Percentiles rank a stretch among this genome's conserved stretches.
Evolutionary conservation across 2,113 vertebrate species (phyloP).

Genomic region (Danionella cerebrum): DNA sequence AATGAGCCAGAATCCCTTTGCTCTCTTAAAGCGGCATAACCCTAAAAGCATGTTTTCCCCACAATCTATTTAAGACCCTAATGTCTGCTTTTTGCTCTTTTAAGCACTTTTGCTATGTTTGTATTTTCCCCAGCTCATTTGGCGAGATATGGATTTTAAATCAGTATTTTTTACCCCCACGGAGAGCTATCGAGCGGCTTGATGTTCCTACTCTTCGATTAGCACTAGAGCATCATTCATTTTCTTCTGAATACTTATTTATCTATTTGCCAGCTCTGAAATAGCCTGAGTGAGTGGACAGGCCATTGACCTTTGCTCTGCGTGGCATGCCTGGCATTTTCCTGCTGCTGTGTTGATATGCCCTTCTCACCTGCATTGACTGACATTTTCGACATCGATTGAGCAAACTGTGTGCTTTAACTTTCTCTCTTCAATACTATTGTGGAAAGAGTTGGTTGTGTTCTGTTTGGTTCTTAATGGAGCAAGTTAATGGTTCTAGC

Average conservation of each 20-base stretch:
- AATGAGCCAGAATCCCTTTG: too few species aligned
- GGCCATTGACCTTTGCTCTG: background rate
- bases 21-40: too few species aligned
- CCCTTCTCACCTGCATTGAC: conserved; percentile 45
- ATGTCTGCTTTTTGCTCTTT: background rate
- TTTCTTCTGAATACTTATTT: conserved; percentile 25
- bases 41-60: background rate
- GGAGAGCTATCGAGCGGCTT: conserved; percentile 56
- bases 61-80: background rate
- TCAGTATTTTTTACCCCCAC: conserved; percentile 50
- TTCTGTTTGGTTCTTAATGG: too few species aligned
- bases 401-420: background rate
- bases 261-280: too few species aligned
- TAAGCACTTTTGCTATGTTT: conserved; percentile 33
- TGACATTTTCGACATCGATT: conserved; percentile 8
- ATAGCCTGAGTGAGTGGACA: too few species aligned
- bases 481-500: too few species aligned
- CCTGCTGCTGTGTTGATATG: conserved; percentile 45
- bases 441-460: background rate
- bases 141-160: conserved; percentile 53
- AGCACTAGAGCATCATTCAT: conserved; percentile 39
- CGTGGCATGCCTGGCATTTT: conserved; percentile 43
- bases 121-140: conserved; percentile 55
- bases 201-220: conserved; percentile 50
- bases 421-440: background rate